Conservation (phyloP, 2,797 vertebrate species). For the Poecilia picta region DNA sequence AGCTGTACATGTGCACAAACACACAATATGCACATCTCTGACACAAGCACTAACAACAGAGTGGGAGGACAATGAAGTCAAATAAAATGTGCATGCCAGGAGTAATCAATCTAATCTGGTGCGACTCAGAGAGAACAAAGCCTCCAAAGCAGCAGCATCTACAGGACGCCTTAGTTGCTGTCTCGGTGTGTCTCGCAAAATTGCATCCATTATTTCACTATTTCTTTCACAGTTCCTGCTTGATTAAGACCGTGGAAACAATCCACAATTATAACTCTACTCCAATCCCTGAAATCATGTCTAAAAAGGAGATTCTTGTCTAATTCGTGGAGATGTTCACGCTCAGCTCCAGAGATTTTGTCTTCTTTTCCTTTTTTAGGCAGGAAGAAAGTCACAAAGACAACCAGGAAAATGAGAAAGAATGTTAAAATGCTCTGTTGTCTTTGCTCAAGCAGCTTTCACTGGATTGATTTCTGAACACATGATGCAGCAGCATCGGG, state of each 20-base stretch:
- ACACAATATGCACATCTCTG: slow-evolving; percentile 56
- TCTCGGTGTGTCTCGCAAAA: slow-evolving; percentile 35
- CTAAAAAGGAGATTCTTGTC: slow-evolving; percentile 45
- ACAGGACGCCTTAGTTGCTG: slow-evolving; percentile 35
- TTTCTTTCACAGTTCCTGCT: slow-evolving; percentile 11
- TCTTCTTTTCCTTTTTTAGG: slow-evolving; percentile 55
- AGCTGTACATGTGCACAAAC: slow-evolving; percentile 20
- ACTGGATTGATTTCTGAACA: slow-evolving; percentile 61
- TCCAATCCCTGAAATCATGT: slow-evolving; percentile 33
- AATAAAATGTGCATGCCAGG: slow-evolving; percentile 77
- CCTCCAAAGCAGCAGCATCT: slow-evolving; percentile 57
- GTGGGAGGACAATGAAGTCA: slow-evolving; percentile 79
- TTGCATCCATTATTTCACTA: slow-evolving; percentile 1
- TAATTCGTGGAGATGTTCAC: slow-evolving; percentile 24
- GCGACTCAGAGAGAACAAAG: slow-evolving; percentile 66
- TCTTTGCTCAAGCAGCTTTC: slow-evolving; percentile 65
- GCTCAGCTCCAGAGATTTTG: slow-evolving; percentile 41
- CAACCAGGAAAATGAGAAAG: slow-evolving; percentile 67
- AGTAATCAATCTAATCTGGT: slow-evolving; percentile 75
- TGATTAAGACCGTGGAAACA: slow-evolving; percentile 39
- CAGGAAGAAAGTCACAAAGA: slow-evolving; percentile 52
- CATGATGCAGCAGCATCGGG: slow-evolving; percentile 65
- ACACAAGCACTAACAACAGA: slow-evolving; percentile 62
- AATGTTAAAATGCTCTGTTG: slow-evolving; percentile 72
- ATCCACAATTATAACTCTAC: slow-evolving; percentile 19